These are phyloP conservation scores for Drosophila azteca DNA, from an alignment of 1,140 invertebrate genomes.

Conservation along the genomic window DNA sequence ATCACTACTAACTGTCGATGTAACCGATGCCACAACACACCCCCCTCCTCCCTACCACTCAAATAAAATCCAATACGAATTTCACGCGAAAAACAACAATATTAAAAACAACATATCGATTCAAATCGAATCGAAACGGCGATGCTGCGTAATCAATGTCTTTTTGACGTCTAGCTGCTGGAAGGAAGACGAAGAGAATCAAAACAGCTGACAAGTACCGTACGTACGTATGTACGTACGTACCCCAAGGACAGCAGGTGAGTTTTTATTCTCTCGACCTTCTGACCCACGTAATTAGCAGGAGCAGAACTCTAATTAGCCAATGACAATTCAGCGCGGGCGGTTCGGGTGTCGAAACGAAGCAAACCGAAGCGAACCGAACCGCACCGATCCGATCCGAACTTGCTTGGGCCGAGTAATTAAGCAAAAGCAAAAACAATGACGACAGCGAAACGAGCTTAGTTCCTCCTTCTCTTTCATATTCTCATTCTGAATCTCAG, in stretches of 20 bases:
- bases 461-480: constrained; percentile 5
- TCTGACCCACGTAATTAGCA: constrained; percentile 53
- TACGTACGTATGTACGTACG: too few relatives aligned
- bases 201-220: too few relatives aligned
- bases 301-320: constrained; percentile 58
- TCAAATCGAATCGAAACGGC: too few relatives aligned
- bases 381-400: constrained; percentile 16
- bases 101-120: too few relatives aligned
- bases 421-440: constrained; percentile 53
- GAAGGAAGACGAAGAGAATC: too few relatives aligned
- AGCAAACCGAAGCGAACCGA: constrained; percentile 7
- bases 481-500: constrained; percentile 32
- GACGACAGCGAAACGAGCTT: constrained; percentile 22
- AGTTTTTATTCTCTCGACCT: constrained; percentile 19
- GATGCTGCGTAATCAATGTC: too few relatives aligned
- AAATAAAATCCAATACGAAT: constrained; percentile 3
- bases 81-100: constrained; percentile 3
- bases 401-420: constrained; percentile 34
- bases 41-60: background rate
- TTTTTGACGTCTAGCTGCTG: too few relatives aligned
- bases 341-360: constrained; percentile 11
- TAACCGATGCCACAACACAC: constrained; percentile 11
- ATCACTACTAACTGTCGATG: constrained; percentile 15
- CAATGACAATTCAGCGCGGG: constrained; percentile 59
- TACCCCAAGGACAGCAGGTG: too few relatives aligned